Conservation (phyloP, 1,140 invertebrate genomes). For the Stegodyphus mimosarum region DNA sequence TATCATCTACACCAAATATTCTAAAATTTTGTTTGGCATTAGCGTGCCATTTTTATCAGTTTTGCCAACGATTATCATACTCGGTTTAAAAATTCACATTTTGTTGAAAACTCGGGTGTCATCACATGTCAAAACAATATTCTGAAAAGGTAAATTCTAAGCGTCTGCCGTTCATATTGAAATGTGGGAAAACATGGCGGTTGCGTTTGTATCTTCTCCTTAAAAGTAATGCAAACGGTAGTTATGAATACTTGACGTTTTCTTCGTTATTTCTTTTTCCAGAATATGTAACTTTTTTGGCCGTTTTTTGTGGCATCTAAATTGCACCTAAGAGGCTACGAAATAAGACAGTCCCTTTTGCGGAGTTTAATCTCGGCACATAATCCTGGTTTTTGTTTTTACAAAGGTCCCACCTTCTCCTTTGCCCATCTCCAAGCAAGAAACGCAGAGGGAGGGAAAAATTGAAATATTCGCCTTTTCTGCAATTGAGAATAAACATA, state of each 20-base stretch:
- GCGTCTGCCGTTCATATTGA: not conserved
- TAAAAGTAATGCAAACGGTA: too few species aligned
- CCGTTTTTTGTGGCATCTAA: not conserved
- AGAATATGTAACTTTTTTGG: too few species aligned
- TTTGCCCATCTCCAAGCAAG: not conserved
- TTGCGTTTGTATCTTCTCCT: too few species aligned
- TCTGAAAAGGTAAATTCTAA: too few species aligned
- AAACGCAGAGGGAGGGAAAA: not conserved
- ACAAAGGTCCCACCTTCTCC: not conserved
- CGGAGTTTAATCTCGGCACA: slow-evolving; percentile 10
- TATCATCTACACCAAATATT: too few species aligned
- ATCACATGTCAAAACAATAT: too few species aligned
- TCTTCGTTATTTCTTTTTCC: not conserved
- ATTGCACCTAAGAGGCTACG: slow-evolving; percentile 23
- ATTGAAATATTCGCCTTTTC: slow-evolving; percentile 14
- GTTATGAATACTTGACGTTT: not conserved
- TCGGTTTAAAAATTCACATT: too few species aligned
- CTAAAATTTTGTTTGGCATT: too few species aligned
- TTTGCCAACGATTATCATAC: too few species aligned
- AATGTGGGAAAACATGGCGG: not conserved
- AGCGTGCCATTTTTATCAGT: too few species aligned
- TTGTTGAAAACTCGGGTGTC: too few species aligned
- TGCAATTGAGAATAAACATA: slow-evolving; percentile 18
- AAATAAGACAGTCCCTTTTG: slow-evolving; percentile 1
- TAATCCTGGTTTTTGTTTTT: slow-evolving; percentile 18